These are phyloP conservation scores for Drosophila borborema DNA, from an alignment of 2,888 invertebrate genomes.

Conservation along the genomic window DNA sequence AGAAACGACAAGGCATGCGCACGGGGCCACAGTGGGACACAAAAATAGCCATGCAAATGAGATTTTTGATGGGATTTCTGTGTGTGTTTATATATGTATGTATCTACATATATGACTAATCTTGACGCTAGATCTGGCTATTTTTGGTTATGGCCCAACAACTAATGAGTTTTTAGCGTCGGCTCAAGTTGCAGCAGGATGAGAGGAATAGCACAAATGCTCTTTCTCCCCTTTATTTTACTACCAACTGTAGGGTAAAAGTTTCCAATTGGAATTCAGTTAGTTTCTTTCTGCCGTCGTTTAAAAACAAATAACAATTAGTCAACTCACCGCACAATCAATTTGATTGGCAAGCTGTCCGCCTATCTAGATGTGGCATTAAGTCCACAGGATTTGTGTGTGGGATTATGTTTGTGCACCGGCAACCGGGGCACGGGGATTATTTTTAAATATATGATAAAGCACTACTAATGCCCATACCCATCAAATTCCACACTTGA, in stretches of 20 bases:
- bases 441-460: constrained; percentile 23
- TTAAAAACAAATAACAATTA: constrained; percentile 30
- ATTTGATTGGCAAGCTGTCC: constrained; percentile 77
- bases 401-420: constrained; percentile 55
- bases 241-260: neutral
- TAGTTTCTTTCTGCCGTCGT: constrained; percentile 6
- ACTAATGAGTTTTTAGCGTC: constrained; percentile 35
- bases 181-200: constrained; percentile 68
- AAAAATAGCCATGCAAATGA: constrained; percentile 62
- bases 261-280: constrained; percentile 28
- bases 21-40: constrained; percentile 62
- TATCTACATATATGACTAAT: constrained; percentile 57
- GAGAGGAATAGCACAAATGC: neutral
- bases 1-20: constrained; percentile 66
- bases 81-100: neutral
- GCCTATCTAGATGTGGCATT: constrained; percentile 56
- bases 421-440: constrained; percentile 11
- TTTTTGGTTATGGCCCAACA: constrained; percentile 46
- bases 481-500: constrained; percentile 1
- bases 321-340: constrained; percentile 57
- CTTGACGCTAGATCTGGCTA: constrained; percentile 48
- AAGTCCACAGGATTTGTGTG: constrained; percentile 52
- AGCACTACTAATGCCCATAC: constrained; percentile 24
- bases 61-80: constrained; percentile 20
- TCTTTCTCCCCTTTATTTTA: neutral